A percentile compares a stretch with the other conserved stretches of the same genome.
These are phyloP conservation scores for Tangara arthus DNA, from an alignment of 2,797 vertebrate genomes.

Conservation along the genomic window DNA sequence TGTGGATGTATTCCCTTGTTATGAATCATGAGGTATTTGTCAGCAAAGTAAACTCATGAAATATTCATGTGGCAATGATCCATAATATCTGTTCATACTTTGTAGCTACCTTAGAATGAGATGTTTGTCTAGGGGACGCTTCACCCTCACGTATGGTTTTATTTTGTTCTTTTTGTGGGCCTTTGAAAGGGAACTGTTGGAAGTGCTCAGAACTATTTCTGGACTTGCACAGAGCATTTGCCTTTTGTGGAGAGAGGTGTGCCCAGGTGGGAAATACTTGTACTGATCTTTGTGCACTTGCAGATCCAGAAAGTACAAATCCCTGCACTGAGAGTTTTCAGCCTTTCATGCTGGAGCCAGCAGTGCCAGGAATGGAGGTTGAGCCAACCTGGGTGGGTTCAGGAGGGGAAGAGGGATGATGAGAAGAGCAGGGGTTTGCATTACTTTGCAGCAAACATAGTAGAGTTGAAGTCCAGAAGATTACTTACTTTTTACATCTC, in stretches of 20 bases:
- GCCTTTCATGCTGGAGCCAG: background rate
- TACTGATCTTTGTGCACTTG: background rate
- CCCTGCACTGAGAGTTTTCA: background rate
- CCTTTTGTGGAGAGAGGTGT: background rate
- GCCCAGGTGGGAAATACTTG: background rate
- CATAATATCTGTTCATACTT: background rate
- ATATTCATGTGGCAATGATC: background rate
- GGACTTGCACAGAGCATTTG: background rate
- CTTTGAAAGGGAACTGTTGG: background rate
- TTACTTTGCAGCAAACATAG: background rate
- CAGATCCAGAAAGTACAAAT: background rate
- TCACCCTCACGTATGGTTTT: background rate
- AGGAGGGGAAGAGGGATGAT: background rate
- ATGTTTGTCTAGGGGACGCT: background rate
- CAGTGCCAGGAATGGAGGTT: background rate
- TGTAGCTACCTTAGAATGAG: background rate
- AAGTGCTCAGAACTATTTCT: background rate
- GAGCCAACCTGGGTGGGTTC: background rate
- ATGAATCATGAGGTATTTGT: constrained; percentile 23
- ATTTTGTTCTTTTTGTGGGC: background rate
- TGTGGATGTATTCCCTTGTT: constrained; percentile 8
- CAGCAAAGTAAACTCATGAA: background rate
- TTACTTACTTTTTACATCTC: background rate
- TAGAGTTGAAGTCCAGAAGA: background rate
- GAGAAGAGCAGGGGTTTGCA: background rate